Base-by-base conservation (phyloP, 1,140 invertebrate species). In the Akabosia matsudoensis region DNA sequence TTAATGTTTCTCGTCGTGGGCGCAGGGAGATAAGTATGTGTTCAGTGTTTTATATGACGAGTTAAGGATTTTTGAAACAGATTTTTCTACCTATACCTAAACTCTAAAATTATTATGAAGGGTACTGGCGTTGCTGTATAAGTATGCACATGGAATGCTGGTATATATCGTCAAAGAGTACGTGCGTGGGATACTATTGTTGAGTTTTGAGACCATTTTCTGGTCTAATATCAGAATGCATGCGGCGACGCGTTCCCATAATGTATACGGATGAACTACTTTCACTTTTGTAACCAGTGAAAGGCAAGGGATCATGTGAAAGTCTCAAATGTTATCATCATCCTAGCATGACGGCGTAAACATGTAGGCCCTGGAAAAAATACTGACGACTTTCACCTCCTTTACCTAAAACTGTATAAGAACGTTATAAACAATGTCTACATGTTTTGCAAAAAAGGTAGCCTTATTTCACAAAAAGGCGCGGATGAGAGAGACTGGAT, bases 251-350 rank as follows among this genome's bases (percentile, higher is more conserved):
- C 54, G 13, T 61, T 24, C 54, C 24, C 54, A 61, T 61, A 61
- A 61, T 61, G n/a, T 61, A 61, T 61, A 61, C 54, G 54, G 24
- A 61, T 61, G 54, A 61, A 61, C 54, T 61, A 61, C 54, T 61
- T 61, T 61, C 24, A 56, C 54, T 16, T 56, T 10, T 56, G 22
- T 56, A 56, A 22, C 4, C 54, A 56, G 54, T 56, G 30, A 67
- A 31, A 22, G 61, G 22, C 28, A 67, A 67, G 61, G 61, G 61
- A 67, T 31, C 24, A 67, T 31, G 28, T 67, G 22, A 67, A 67
- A 67, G 10, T 67, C 61, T 67, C 26, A 67, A 67, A 61, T 61
- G 54, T 61, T 14, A 61, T 61, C 54, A 13, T 51, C 10, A 24
- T 61, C 24, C 14, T 61, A 22, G 54, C 7, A 61, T 24, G 18